A percentile compares a stretch with the other conserved stretches of the same genome.
These are phyloP conservation scores for Artibeus lituratus DNA, from an alignment of 2,797 vertebrate species.

Conservation along the genomic window DNA sequence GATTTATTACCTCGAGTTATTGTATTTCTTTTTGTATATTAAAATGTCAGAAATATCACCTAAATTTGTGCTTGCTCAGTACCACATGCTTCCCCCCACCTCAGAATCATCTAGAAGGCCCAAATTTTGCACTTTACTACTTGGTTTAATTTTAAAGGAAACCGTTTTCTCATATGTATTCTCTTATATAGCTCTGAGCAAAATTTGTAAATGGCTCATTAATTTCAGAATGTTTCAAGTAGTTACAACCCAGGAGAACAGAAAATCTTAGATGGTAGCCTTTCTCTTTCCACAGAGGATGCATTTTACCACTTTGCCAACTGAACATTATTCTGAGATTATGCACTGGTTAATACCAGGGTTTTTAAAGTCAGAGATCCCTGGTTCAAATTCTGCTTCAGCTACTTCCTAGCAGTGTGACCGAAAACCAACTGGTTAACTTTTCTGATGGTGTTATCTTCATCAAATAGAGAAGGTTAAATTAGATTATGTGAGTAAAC, in stretches of 20 bases:
- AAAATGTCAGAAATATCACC: background rate
- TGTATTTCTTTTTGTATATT: slow-evolving; percentile 13
- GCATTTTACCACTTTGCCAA: background rate
- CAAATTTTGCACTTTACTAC: background rate
- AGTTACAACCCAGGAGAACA: background rate
- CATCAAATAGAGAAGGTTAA: background rate
- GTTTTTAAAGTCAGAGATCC: background rate
- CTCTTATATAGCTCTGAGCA: background rate
- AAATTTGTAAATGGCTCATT: background rate
- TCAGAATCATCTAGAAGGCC: background rate
- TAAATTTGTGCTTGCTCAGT: background rate
- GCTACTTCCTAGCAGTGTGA: background rate
- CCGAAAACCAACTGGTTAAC: background rate
- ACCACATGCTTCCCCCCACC: background rate
- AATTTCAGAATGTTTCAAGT: background rate
- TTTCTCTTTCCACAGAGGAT: background rate
- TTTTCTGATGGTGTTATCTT: background rate
- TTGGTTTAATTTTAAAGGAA: slow-evolving; percentile 9
- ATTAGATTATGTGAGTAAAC: background rate
- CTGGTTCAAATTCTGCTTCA: background rate
- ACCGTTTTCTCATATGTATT: background rate
- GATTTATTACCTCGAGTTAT: background rate
- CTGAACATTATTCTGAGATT: background rate
- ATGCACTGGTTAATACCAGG: background rate
- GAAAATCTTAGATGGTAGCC: background rate